Conservation (phyloP, 2,113 vertebrate genomes). For the Bombycilla garrulus region DNA sequence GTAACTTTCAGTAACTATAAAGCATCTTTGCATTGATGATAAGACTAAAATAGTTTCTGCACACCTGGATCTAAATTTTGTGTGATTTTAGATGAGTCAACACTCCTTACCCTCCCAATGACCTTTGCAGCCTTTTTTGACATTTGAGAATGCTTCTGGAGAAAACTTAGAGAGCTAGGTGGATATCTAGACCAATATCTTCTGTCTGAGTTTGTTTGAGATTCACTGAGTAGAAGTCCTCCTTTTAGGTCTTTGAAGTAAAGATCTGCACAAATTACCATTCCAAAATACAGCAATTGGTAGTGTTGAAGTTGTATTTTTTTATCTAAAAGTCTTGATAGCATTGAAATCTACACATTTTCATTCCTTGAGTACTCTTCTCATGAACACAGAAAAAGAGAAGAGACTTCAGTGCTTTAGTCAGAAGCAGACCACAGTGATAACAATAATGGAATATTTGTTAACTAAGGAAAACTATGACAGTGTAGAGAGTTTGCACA, state of each 20-base stretch:
- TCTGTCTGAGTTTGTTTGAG: neutral
- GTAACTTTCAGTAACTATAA: neutral
- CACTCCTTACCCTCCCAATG: fast-evolving
- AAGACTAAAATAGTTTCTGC: neutral
- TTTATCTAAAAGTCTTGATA: neutral
- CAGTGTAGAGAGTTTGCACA: neutral
- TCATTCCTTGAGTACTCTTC: neutral
- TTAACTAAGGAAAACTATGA: neutral
- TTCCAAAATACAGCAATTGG: neutral
- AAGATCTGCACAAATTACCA: neutral
- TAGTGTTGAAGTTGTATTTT: neutral
- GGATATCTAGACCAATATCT: neutral
- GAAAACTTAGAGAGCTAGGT: neutral
- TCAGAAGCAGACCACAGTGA: neutral
- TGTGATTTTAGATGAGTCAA: neutral
- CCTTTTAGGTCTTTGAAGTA: neutral
- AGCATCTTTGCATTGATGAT: neutral
- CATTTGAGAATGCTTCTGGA: neutral
- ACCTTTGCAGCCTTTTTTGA: neutral
- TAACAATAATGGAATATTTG: neutral
- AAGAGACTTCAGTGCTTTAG: neutral
- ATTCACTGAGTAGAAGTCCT: neutral
- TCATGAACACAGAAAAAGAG: neutral
- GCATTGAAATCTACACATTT: neutral
- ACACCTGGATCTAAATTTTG: neutral